Conservation (phyloP, 2,113 vertebrate species). For the Oreotragus oreotragus region DNA sequence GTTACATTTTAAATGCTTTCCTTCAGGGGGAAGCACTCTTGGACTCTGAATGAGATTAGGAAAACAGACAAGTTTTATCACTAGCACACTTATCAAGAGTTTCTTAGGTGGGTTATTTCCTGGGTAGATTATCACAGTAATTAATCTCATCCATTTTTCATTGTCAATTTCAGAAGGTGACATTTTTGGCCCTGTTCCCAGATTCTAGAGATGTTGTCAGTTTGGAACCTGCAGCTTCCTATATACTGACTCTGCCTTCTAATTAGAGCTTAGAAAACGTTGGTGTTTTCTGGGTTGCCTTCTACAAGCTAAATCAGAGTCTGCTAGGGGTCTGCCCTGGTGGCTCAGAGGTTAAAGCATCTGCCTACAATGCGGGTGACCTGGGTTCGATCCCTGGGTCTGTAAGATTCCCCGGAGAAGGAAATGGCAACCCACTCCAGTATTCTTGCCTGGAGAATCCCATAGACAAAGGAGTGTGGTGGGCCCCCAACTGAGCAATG, state of each 20-base stretch:
- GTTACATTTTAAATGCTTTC: background rate
- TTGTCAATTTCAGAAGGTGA: conserved; percentile 1
- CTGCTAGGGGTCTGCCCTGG: too few relatives aligned
- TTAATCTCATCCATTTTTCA: conserved; percentile 25
- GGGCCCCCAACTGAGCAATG: too few relatives aligned
- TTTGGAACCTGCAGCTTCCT: conserved; percentile 4
- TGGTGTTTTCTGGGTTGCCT: background rate
- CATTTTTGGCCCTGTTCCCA: conserved; percentile 27
- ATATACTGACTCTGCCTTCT: background rate
- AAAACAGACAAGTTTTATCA: background rate
- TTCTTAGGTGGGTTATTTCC: conserved; percentile 13
- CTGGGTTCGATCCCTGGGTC: too few relatives aligned
- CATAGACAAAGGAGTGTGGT: too few relatives aligned
- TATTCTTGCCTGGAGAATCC: too few relatives aligned
- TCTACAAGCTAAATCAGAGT: background rate
- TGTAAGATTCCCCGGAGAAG: too few relatives aligned
- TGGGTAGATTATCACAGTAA: conserved; percentile 48
- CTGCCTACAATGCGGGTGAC: too few relatives aligned
- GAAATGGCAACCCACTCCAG: too few relatives aligned
- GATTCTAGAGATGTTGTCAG: background rate
- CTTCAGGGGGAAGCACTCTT: background rate
- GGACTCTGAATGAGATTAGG: background rate
- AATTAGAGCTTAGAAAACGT: background rate
- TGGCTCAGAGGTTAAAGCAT: too few relatives aligned
- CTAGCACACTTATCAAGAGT: background rate